These are phyloP conservation scores for Sesamia nonagrioides DNA, from an alignment of 1,140 invertebrate genomes.

Conservation along the genomic window DNA sequence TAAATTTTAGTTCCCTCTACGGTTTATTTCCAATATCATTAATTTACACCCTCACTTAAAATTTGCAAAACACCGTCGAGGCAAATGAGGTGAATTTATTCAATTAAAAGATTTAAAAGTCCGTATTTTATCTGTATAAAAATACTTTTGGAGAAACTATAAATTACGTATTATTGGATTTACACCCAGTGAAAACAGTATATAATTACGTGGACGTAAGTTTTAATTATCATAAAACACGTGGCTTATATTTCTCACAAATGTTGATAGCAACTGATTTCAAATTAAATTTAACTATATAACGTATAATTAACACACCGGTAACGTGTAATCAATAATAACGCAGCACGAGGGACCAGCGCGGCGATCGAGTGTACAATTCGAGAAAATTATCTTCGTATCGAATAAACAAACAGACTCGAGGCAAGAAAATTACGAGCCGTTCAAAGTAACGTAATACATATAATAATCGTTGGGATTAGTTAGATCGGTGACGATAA, in stretches of 20 bases:
- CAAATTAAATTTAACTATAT: slow-evolving; percentile 65
- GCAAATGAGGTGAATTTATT: slow-evolving; percentile 23
- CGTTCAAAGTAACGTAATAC: slow-evolving; percentile 80
- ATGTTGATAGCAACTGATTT: slow-evolving; percentile 56
- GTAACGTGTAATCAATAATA: slow-evolving; percentile 78
- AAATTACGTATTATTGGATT: slow-evolving; percentile 46
- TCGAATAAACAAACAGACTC: slow-evolving; percentile 77
- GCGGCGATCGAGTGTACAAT: slow-evolving; percentile 65
- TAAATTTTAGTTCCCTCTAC: slow-evolving; percentile 71
- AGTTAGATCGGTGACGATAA: slow-evolving; percentile 80
- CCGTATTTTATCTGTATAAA: slow-evolving; percentile 1
- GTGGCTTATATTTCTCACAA: slow-evolving; percentile 44
- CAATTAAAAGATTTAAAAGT: background rate
- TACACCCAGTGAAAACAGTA: slow-evolving; percentile 36
- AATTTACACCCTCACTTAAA: slow-evolving; percentile 61
- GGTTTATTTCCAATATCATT: slow-evolving; percentile 67
- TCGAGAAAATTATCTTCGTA: slow-evolving; percentile 66
- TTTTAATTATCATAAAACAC: slow-evolving; percentile 50
- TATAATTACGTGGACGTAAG: slow-evolving; percentile 45
- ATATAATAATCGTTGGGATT: slow-evolving; percentile 80
- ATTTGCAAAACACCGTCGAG: slow-evolving; percentile 24
- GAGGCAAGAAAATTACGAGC: slow-evolving; percentile 70
- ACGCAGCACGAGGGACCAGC: slow-evolving; percentile 64
- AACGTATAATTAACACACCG: slow-evolving; percentile 73
- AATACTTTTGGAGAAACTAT: slow-evolving; percentile 12